phyloP scores from a whole-genome alignment of 2,113 vertebrate genomes.

The Brachirus orientalis region DNA sequence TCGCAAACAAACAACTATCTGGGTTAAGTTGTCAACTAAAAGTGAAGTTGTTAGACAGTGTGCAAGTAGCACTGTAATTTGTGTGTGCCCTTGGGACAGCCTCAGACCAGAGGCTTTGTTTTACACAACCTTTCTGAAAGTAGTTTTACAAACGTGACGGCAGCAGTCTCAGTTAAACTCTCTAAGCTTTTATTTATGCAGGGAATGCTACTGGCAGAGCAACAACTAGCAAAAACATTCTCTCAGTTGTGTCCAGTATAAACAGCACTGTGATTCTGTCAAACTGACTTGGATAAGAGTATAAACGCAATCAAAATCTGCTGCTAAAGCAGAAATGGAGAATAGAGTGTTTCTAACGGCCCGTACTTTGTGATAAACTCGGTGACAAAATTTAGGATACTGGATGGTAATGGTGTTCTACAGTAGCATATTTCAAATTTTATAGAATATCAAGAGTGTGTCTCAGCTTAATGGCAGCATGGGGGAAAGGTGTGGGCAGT shows the following conservation, averaged over 20 bases:
- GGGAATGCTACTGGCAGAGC: conserved; percentile 17
- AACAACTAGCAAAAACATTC: conserved; percentile 17
- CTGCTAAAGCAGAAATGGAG: not conserved
- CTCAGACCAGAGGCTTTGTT: conserved; percentile 1
- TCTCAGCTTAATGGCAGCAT: conserved; percentile 2
- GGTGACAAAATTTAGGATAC: not conserved
- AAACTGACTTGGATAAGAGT: not conserved
- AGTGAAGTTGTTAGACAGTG: conserved; percentile 1
- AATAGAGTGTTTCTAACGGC: too few relatives aligned
- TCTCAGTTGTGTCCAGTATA: not conserved
- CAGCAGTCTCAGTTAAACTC: conserved; percentile 23
- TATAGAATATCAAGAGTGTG: conserved; percentile 5
- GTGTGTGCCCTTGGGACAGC: conserved; percentile 1
- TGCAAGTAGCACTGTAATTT: conserved; percentile 18
- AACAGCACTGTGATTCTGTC: too few relatives aligned
- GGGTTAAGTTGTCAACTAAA: conserved; percentile 11
- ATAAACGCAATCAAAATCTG: not conserved
- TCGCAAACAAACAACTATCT: conserved; percentile 21
- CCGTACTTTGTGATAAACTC: not conserved
- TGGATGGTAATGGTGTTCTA: not conserved
- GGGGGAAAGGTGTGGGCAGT: conserved; percentile 15
- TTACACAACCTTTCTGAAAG: conserved; percentile 34
- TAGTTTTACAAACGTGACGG: conserved; percentile 22
- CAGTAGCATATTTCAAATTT: not conserved
- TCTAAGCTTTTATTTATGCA: conserved; percentile 32